Evolutionary conservation across 2,888 invertebrate genomes (phyloP).

Genomic region (Parnassius smintheus): DNA sequence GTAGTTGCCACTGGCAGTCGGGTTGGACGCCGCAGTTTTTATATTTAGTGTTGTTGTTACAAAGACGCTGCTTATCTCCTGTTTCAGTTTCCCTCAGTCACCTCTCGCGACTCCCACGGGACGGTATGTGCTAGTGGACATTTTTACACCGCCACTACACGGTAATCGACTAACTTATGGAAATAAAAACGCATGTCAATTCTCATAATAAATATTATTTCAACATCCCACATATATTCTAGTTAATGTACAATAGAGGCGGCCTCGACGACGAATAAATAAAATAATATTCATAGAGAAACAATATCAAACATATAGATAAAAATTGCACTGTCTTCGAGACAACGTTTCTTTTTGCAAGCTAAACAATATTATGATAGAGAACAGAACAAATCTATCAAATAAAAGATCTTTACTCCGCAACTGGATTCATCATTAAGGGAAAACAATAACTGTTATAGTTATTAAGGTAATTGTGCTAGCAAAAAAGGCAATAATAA

Average conservation of each 20-base stretch:
- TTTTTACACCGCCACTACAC: too few relatives aligned
- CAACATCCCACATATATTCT: slow-evolving; percentile 59
- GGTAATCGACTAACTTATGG: too few relatives aligned
- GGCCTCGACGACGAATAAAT: slow-evolving; percentile 48
- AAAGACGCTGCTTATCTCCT: too few relatives aligned
- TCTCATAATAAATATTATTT: slow-evolving; percentile 78
- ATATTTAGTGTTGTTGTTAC: too few relatives aligned
- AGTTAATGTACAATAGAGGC: slow-evolving; percentile 53
- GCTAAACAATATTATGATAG: slow-evolving; percentile 3
- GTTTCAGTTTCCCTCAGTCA: too few relatives aligned
- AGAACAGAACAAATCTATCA: slow-evolving; percentile 6
- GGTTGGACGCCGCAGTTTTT: too few relatives aligned
- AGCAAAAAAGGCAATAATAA: slow-evolving; percentile 31
- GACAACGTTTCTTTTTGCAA: background rate
- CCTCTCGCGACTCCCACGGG: too few relatives aligned
- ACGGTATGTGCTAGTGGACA: too few relatives aligned
- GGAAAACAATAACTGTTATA: slow-evolving; percentile 14
- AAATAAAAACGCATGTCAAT: slow-evolving; percentile 39
- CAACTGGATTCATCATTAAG: slow-evolving; percentile 42
- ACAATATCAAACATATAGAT: slow-evolving; percentile 26
- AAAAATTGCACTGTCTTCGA: slow-evolving; percentile 7
- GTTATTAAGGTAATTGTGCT: slow-evolving; percentile 36
- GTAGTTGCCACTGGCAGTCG: too few relatives aligned
- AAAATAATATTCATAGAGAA: slow-evolving; percentile 79
- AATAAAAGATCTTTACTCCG: slow-evolving; percentile 46